phyloP scores from a whole-genome alignment of 2,113 vertebrate species.

The Pardalotus punctatus region DNA sequence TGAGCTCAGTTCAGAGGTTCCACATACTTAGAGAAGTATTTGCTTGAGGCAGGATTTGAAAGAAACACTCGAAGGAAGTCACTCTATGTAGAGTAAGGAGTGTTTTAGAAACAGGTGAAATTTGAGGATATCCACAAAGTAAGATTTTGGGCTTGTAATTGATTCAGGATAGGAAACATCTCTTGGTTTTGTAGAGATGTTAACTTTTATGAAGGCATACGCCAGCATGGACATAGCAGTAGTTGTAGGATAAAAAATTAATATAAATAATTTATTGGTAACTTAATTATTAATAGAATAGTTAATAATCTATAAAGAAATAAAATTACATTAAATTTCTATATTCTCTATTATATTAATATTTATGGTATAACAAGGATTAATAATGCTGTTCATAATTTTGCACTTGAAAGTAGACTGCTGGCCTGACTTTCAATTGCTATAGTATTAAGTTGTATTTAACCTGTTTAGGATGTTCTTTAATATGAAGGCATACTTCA shows the following conservation, averaged over 20 bases:
- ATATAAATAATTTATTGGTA: neutral
- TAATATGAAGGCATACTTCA: neutral
- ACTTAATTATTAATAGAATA: neutral
- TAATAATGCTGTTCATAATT: neutral
- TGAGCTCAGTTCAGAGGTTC: neutral
- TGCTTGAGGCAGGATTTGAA: neutral
- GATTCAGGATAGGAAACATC: neutral
- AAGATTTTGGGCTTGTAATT: neutral
- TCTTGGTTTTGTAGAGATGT: neutral
- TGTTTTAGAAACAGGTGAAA: neutral
- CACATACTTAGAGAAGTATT: neutral
- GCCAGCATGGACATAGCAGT: accelerated
- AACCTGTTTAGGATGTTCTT: neutral
- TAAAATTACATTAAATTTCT: neutral
- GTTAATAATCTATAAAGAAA: neutral
- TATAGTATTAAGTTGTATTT: neutral
- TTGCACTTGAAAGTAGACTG: neutral
- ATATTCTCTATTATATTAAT: neutral
- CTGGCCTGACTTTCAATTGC: neutral
- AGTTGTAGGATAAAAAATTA: neutral
- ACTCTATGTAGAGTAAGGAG: neutral
- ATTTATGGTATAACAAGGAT: neutral
- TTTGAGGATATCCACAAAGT: neutral
- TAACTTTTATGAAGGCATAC: neutral
- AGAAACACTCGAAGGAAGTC: neutral